Percentiles rank a stretch among this genome's conserved stretches.
These are phyloP conservation scores for Sympetrum striolatum DNA, from an alignment of 2,888 invertebrate species.

Conservation along the genomic window DNA sequence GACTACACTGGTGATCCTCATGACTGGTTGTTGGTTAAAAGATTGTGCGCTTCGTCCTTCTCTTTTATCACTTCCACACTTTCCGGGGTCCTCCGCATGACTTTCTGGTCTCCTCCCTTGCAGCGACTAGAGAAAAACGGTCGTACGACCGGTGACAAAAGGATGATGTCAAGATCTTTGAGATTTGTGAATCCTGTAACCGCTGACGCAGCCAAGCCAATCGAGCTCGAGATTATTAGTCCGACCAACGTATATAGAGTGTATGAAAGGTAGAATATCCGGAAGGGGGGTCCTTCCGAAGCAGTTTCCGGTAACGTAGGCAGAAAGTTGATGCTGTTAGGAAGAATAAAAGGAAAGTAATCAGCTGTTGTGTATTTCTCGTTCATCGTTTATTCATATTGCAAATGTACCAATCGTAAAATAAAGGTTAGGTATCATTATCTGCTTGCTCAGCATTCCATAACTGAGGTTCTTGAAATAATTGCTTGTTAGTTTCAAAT, in stretches of 20 bases:
- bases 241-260: background rate
- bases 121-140: background rate
- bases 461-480: too few relatives aligned
- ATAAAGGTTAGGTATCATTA: too few relatives aligned
- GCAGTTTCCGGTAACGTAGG: background rate
- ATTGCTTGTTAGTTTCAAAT: too few relatives aligned
- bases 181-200: background rate
- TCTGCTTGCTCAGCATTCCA: too few relatives aligned
- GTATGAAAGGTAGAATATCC: slow-evolving; percentile 4
- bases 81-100: background rate
- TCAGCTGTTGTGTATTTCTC: too few relatives aligned
- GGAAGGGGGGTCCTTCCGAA: background rate
- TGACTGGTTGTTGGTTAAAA: background rate
- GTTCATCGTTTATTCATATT: too few relatives aligned
- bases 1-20: too few relatives aligned
- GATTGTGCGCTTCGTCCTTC: background rate
- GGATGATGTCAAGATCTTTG: background rate
- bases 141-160: background rate
- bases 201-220: background rate
- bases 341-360: background rate
- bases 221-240: background rate
- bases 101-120: background rate
- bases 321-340: background rate
- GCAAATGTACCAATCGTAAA: too few relatives aligned
- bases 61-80: background rate